phyloP scores from a whole-genome alignment of 2,888 invertebrate species.

The Eudemis profundana region DNA sequence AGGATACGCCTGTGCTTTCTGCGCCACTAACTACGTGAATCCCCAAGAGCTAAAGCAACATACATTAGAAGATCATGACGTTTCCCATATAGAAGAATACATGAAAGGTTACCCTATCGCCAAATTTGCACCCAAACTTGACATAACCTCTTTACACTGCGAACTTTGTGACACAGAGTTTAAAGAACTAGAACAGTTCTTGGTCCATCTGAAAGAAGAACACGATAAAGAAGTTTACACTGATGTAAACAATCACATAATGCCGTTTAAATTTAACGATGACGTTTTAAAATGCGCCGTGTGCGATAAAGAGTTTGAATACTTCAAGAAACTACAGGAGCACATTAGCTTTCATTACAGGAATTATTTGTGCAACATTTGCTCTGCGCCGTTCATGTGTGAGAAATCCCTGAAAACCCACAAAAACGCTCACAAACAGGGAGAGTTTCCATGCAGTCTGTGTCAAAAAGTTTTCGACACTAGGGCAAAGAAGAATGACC shows the following conservation, averaged over 20 bases:
- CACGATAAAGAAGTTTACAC: constrained; percentile 56
- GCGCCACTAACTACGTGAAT: constrained; percentile 53
- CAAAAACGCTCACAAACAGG: neutral
- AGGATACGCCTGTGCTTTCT: constrained; percentile 65
- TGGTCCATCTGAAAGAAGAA: constrained; percentile 50
- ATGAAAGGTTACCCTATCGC: constrained; percentile 52
- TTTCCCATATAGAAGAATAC: constrained; percentile 52
- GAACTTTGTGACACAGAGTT: constrained; percentile 50
- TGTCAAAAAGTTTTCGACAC: constrained; percentile 30
- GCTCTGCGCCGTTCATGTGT: constrained; percentile 52
- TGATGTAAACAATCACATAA: constrained; percentile 59
- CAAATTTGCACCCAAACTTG: constrained; percentile 61
- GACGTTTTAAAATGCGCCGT: constrained; percentile 56
- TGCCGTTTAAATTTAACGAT: constrained; percentile 58
- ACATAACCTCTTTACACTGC: constrained; percentile 61
- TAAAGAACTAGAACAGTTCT: constrained; percentile 51
- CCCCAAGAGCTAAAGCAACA: constrained; percentile 64
- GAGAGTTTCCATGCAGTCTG: constrained; percentile 10
- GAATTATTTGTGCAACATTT: constrained; percentile 62
- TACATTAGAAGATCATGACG: constrained; percentile 55
- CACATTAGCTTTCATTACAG: constrained; percentile 66
- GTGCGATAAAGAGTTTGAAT: constrained; percentile 53
- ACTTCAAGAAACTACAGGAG: constrained; percentile 53
- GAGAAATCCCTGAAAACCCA: neutral
- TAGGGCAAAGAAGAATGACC: constrained; percentile 4